These are phyloP conservation scores for Hybos culiciformis DNA, from an alignment of 2,888 invertebrate genomes.

Conservation along the genomic window DNA sequence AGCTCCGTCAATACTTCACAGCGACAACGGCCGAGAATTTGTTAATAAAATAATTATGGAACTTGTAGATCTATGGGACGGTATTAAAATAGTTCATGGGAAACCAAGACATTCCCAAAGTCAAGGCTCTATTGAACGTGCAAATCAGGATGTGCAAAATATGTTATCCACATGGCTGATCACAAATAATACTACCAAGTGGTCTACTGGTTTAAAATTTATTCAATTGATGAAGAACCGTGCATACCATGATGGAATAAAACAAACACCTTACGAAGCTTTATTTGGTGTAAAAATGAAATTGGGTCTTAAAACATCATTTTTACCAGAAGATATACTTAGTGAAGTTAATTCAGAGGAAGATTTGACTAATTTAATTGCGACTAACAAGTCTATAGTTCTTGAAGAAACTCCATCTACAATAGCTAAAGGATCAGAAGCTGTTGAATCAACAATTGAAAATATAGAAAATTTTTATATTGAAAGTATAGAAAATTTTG, in stretches of 20 bases:
- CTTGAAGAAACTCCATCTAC: neutral
- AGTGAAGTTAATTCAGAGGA: neutral
- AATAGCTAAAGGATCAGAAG: neutral
- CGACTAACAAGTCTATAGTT: too few species aligned
- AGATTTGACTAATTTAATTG: neutral
- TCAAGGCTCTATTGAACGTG: conserved; percentile 26
- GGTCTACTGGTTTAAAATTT: conserved; percentile 30
- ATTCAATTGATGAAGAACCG: conserved; percentile 32
- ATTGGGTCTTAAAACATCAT: conserved; percentile 4
- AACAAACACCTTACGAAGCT: conserved; percentile 25
- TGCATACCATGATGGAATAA: conserved; percentile 27
- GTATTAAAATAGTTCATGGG: conserved; percentile 27
- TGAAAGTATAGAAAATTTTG: neutral
- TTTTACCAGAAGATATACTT: neutral
- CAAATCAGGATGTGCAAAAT: conserved; percentile 27
- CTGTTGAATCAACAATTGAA: neutral
- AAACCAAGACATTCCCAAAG: conserved; percentile 23
- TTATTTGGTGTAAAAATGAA: conserved; percentile 22
- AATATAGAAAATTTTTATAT: neutral
- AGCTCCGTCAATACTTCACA: conserved; percentile 12
- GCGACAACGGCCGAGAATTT: conserved; percentile 16
- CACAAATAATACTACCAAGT: conserved; percentile 19
- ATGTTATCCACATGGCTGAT: conserved; percentile 28
- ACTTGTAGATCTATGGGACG: conserved; percentile 18
- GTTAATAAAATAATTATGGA: conserved; percentile 13